phyloP scores from a whole-genome alignment of 64 coral and sea anemone species.

The Porites lutea region DNA sequence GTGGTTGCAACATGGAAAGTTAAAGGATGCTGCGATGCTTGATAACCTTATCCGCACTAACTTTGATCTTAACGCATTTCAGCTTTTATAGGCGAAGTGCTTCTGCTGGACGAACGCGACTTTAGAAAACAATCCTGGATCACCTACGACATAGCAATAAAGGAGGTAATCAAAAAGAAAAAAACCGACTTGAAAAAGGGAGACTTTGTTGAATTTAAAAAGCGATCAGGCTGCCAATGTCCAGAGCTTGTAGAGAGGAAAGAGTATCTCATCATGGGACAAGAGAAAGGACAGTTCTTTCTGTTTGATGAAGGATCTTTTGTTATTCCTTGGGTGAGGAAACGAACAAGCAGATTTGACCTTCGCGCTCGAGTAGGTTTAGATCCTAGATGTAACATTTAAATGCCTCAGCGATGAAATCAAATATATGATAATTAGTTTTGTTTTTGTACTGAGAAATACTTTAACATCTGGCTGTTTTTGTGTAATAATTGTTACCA shows the following conservation, averaged over 20 bases:
- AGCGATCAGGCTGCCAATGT: slow-evolving; percentile 41
- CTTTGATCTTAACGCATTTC: not conserved
- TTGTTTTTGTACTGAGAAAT: too few species aligned
- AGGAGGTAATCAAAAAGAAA: slow-evolving; percentile 45
- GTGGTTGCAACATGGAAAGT: too few species aligned
- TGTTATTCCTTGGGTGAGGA: slow-evolving; percentile 64
- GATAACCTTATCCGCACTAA: too few species aligned
- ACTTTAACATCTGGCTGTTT: too few species aligned
- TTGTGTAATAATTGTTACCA: too few species aligned
- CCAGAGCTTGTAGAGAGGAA: slow-evolving; percentile 19
- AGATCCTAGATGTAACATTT: not conserved
- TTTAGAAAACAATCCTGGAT: slow-evolving; percentile 56
- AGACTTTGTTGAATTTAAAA: slow-evolving; percentile 60
- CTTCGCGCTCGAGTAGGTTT: slow-evolving; percentile 22
- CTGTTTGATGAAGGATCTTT: slow-evolving; percentile 33
- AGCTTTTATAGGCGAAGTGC: slow-evolving; percentile 61
- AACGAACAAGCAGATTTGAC: slow-evolving; percentile 21
- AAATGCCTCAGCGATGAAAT: not conserved
- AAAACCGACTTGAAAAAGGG: slow-evolving; percentile 28
- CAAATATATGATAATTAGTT: too few species aligned
- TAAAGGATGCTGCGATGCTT: too few species aligned
- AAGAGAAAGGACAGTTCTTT: slow-evolving; percentile 35
- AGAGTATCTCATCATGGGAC: slow-evolving; percentile 56
- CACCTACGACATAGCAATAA: slow-evolving; percentile 15
- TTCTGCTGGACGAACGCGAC: slow-evolving; percentile 34